phyloP scores from a whole-genome alignment of 1,140 invertebrate genomes.

The Stenopsyche tienmushanensis region DNA sequence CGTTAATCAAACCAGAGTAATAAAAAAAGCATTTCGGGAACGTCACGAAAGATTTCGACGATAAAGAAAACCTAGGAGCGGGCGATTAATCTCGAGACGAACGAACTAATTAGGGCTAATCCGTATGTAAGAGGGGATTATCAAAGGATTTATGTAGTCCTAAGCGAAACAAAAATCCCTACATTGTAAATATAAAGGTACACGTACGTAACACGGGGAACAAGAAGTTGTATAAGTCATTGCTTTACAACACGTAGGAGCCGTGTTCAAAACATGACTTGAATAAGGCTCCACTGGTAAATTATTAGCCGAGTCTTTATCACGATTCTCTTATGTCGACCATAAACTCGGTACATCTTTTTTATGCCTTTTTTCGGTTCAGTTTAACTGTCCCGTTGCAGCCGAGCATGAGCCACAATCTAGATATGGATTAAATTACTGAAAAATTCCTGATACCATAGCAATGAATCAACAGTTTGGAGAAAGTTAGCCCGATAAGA shows the following conservation, averaged over 20 bases:
- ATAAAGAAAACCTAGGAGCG: too few relatives aligned
- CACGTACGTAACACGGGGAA: not conserved
- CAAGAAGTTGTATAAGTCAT: slow-evolving; percentile 8
- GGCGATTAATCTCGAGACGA: slow-evolving; percentile 8
- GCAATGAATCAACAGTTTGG: too few relatives aligned
- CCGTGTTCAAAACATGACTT: slow-evolving; percentile 12
- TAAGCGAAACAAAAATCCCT: slow-evolving; percentile 2
- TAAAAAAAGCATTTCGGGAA: too few relatives aligned
- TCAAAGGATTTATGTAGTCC: slow-evolving; percentile 18
- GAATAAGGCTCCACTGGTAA: slow-evolving; percentile 18
- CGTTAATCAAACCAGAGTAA: too few relatives aligned
- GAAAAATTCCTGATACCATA: too few relatives aligned
- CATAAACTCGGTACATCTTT: slow-evolving; percentile 13
- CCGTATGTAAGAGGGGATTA: slow-evolving; percentile 18
- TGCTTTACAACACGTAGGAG: slow-evolving; percentile 4
- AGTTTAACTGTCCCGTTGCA: slow-evolving; percentile 13
- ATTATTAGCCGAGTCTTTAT: slow-evolving; percentile 29
- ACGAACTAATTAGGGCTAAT: slow-evolving; percentile 17
- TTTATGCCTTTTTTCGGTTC: slow-evolving; percentile 4
- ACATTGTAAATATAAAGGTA: not conserved
- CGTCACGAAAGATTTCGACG: too few relatives aligned
- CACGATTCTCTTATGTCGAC: slow-evolving; percentile 21
- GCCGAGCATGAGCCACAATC: not conserved
- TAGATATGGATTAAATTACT: too few relatives aligned
- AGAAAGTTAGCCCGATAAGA: too few relatives aligned